These are phyloP conservation scores for Cichladusa arquata DNA, from an alignment of 2,113 vertebrate species.

Conservation along the genomic window DNA sequence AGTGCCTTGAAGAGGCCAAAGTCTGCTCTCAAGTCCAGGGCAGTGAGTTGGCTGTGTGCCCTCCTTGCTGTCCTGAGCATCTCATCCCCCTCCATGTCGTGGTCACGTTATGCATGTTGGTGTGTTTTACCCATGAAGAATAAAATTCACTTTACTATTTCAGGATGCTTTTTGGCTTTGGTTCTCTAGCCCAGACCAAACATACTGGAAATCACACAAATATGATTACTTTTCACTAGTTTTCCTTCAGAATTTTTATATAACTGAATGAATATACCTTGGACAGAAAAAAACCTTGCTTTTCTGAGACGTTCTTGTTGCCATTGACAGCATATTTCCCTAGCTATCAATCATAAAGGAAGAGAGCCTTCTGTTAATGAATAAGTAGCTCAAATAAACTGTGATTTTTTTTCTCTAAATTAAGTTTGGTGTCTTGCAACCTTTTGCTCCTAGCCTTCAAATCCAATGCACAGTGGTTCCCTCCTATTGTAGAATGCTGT, in stretches of 20 bases:
- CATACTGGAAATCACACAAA: not conserved
- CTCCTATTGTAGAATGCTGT: not conserved
- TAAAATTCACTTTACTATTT: not conserved
- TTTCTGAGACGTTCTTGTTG: not conserved
- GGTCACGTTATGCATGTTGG: rapidly evolving
- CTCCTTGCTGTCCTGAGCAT: not conserved
- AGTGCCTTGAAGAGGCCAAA: not conserved
- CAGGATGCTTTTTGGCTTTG: not conserved
- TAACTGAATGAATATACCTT: not conserved
- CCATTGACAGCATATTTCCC: not conserved
- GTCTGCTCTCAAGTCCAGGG: not conserved
- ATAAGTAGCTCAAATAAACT: not conserved
- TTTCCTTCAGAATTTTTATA: not conserved
- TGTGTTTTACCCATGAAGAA: not conserved
- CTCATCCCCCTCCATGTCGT: rapidly evolving
- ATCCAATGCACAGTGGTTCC: not conserved
- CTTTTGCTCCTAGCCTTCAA: not conserved
- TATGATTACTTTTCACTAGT: not conserved
- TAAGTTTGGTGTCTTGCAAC: not conserved
- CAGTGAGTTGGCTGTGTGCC: not conserved
- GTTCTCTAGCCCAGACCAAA: not conserved
- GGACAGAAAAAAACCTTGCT: rapidly evolving
- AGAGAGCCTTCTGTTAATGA: not conserved
- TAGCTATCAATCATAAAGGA: not conserved
- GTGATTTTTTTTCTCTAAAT: not conserved